Base-by-base conservation (phyloP, 2,888 invertebrate species). In the Andricus curvator region DNA sequence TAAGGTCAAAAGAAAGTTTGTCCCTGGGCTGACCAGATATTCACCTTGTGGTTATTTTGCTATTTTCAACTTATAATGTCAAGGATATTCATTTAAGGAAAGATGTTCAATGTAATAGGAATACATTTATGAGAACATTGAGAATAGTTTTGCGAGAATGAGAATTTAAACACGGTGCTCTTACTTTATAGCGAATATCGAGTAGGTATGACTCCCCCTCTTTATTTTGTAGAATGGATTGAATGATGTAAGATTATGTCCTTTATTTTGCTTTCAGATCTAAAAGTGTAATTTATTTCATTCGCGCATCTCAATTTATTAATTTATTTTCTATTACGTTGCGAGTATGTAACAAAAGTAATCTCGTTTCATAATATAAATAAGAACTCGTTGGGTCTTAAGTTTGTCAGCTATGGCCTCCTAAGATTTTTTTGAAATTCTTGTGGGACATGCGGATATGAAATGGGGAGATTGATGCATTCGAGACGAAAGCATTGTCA, bases 1-100 rank as follows among this genome's bases (percentile, higher is more conserved):
- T 22, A 48, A 68, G 68, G 22, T 22, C 68, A 68, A 15, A 41
- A n/a, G 41, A 67, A 67, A 67, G 67, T 68, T 68, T 68, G 44
- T 25, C 44, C 68, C 22, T 68, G n/a, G 44, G 22, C 22, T 68
- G 25, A 68, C 22, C 68, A 68, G 68, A 68, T 68, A 68, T 44
- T 68, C 44, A 68, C 68, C 25, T 68, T 68, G 44, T 68, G 68
- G 48, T 48, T 25, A 68, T 15, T 44, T 68, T 5, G 15, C 44
- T 68, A 15, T 48, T 68, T 48, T 6, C 25, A 62, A 44, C 44
- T 68, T 44, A 15, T 37, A 68, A 44, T 68, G 68, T 44, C 44
- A 68, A 25, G 37, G 44, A 68, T 29, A 17, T 22, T 17, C 48
- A 22, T 17, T 68, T 48, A 37, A 44, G 44, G 25, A 8, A 68